Evolutionary conservation across 2,113 vertebrate species (phyloP).

Genomic region (Serinus canaria): DNA sequence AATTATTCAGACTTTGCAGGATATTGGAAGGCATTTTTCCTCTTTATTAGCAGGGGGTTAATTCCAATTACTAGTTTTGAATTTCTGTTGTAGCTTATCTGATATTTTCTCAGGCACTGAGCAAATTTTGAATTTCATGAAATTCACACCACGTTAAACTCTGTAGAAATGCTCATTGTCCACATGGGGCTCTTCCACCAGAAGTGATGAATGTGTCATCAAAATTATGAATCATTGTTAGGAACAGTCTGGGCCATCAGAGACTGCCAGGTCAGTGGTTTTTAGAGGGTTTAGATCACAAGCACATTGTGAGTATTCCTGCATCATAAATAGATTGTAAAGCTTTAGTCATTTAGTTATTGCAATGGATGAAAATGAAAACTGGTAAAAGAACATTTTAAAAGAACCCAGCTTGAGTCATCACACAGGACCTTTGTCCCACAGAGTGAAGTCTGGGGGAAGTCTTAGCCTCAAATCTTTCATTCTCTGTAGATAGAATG

Average conservation of each 20-base stretch:
- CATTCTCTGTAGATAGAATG: not conserved
- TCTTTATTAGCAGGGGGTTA: not conserved
- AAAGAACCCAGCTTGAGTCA: not conserved
- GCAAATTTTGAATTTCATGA: not conserved
- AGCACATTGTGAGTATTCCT: not conserved
- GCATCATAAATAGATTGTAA: not conserved
- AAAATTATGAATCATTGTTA: not conserved
- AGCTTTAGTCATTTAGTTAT: not conserved
- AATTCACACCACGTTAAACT: not conserved
- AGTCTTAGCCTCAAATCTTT: not conserved
- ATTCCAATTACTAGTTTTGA: not conserved
- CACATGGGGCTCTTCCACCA: not conserved
- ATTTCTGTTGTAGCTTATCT: not conserved
- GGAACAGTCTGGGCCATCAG: not conserved
- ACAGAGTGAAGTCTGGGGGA: not conserved
- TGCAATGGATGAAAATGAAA: not conserved
- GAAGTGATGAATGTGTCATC: not conserved
- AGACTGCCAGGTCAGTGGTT: not conserved
- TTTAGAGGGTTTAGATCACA: not conserved
- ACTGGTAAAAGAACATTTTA: not conserved
- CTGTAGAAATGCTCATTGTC: not conserved
- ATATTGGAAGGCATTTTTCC: not conserved
- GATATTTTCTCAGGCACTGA: not conserved
- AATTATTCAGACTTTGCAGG: not conserved
- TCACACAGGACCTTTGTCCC: not conserved